Percentiles rank a stretch among this genome's conserved stretches.
Conservation (phyloP, 2,113 vertebrate species). For the Heterotilapia buettikoferi region DNA sequence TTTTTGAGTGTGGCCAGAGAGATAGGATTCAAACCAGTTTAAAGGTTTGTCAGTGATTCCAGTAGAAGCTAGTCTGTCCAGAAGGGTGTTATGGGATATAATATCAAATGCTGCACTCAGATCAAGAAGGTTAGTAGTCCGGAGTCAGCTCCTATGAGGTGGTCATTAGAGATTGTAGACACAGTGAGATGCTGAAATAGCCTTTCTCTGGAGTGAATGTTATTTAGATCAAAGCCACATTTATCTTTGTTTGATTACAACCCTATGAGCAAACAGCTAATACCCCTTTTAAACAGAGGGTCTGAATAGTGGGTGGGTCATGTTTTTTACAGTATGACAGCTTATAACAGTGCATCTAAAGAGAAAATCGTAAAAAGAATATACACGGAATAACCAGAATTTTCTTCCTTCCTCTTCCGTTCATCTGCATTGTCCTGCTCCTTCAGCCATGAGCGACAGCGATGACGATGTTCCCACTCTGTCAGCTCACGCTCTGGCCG, state of each 20-base stretch:
- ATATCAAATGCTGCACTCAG: background rate
- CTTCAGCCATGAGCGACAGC: constrained; percentile 76
- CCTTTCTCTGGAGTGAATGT: background rate
- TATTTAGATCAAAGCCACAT: background rate
- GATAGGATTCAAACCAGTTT: background rate
- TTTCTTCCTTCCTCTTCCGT: background rate
- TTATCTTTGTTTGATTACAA: background rate
- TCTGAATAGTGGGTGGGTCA: background rate
- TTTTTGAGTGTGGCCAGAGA: background rate
- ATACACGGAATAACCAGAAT: fast-evolving
- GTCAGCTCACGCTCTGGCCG: constrained; percentile 80
- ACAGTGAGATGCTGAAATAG: background rate
- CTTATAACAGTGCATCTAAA: background rate
- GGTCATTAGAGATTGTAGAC: background rate
- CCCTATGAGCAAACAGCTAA: background rate
- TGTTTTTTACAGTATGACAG: background rate
- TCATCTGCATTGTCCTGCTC: background rate
- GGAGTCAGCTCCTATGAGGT: background rate
- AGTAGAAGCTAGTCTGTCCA: background rate
- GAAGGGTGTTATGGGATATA: background rate
- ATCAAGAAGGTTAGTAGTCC: background rate
- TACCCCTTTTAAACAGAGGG: background rate
- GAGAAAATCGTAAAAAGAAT: background rate
- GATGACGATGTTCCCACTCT: constrained; percentile 80
- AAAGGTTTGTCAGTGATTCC: background rate